Conservation (phyloP, 1,140 invertebrate genomes). For the Hormaphis cornu region DNA sequence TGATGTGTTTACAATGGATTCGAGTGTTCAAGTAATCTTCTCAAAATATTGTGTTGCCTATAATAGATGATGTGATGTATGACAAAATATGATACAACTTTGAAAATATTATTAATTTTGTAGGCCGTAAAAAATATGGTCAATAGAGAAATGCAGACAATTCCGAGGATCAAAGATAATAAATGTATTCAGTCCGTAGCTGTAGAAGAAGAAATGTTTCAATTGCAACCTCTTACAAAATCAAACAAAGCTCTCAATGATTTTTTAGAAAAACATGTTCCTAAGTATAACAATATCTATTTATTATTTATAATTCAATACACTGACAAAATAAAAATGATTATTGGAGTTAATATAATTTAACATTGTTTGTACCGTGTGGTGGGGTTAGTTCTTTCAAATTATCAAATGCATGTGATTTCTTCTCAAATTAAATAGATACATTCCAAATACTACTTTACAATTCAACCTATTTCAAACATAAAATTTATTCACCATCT, state of each 20-base stretch:
- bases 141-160: conserved; percentile 1
- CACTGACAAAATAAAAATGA: neutral
- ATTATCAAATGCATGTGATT: neutral
- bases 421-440: too few species aligned
- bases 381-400: neutral
- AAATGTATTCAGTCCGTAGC: conserved; percentile 17
- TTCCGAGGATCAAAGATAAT: conserved; percentile 2
- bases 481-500: too few species aligned
- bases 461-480: too few species aligned
- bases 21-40: neutral
- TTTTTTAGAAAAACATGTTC: conserved; percentile 14
- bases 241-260: neutral
- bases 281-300: neutral
- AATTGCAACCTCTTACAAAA: neutral
- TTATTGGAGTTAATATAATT: neutral
- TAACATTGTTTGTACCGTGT: too few species aligned
- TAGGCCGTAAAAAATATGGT: neutral
- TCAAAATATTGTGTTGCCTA: too few species aligned
- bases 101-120: neutral
- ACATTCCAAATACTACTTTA: too few species aligned
- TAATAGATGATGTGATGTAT: neutral
- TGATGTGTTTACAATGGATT: neutral
- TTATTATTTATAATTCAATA: neutral
- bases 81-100: neutral
- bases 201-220: conserved; percentile 7